Base-by-base conservation (phyloP, 64 coral and sea anemone genomes). In the Montipora sp. region DNA sequence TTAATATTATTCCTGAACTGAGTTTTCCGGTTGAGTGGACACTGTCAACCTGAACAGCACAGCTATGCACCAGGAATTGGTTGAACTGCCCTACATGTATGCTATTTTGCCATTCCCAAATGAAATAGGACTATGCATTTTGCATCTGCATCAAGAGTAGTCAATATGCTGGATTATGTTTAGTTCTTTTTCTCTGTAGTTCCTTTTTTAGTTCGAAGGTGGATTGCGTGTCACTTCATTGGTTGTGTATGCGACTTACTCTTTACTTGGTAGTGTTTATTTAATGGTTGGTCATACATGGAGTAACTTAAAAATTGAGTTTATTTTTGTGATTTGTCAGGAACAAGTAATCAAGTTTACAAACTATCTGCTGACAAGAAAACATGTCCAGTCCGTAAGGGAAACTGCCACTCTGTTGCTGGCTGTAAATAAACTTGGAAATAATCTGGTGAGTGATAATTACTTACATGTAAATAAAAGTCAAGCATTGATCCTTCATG, bases 341-440 rank as follows among this genome's bases (percentile, higher is more conserved):
- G 98, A 99, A 43, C 98, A 99, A 96, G 92, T 93, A 0, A 77
- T 94, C 50, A 99, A 99, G 74, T 99, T 99, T 94, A 81, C 94
- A 6, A 99, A 94, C 92, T 99, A 99, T 82, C 59, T 99, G 0
- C 66, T 99, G 5, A 89, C 98, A 73, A 94, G 98, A 51, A 99
- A 94, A 83, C 94, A 99, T 87, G 89, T 85, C 5, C 98, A 99
- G 53, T 85, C 88, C 47, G 89, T 95, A 15, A 78, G 77, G 7
- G 94, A 96, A 16, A 86, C 84, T 27, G 93, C 84, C 11, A 87
- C 85, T 50, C 92, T 96, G 14, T 77, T 99, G 9, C 77, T 87
- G 20, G 91, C 93, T 36, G 48, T 98, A 22, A 80, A 93, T 71
- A 61, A 93, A 14, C 92, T 96, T 80, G 90, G 91, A 48, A 95